phyloP scores from a whole-genome alignment of 2,888 invertebrate genomes.

The Ochlodes sylvanus region DNA sequence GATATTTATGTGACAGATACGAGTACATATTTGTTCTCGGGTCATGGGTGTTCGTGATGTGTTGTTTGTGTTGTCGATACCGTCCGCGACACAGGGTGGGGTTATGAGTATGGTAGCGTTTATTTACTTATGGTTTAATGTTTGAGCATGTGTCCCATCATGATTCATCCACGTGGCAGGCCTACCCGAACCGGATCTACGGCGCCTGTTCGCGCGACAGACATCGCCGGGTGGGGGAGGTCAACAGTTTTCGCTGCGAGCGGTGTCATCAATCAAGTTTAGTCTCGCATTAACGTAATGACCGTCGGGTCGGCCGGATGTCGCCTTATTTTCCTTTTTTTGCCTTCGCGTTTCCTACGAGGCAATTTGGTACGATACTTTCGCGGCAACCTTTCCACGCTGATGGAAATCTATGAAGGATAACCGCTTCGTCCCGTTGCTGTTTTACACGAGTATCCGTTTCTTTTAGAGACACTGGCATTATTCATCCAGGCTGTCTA shows the following conservation, averaged over 20 bases:
- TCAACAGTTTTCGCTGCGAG: conserved; percentile 38
- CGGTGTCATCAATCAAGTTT: conserved; percentile 82
- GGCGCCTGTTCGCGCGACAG: conserved; percentile 22
- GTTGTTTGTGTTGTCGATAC: no score
- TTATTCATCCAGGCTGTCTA: conserved; percentile 39
- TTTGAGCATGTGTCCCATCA: not conserved
- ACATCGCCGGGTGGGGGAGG: conserved; percentile 22
- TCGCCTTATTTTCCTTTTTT: conserved; percentile 79
- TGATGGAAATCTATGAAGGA: conserved; percentile 81
- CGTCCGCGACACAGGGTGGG: no score
- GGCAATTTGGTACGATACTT: conserved; percentile 76
- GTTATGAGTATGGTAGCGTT: not conserved
- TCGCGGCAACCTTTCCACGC: conserved; percentile 70
- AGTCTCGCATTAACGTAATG: conserved; percentile 84
- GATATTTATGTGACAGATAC: no score
- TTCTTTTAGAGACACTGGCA: conserved; percentile 45
- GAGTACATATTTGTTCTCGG: no score
- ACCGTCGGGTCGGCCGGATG: conserved; percentile 78
- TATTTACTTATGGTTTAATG: not conserved
- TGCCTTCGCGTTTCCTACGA: conserved; percentile 55
- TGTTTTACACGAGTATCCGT: conserved; percentile 39
- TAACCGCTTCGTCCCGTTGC: conserved; percentile 58
- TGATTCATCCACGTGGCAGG: not conserved
- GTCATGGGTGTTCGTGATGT: no score
- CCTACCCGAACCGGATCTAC: not conserved